phyloP scores from a whole-genome alignment of 2,888 invertebrate genomes.

The Thereva nobilitata region DNA sequence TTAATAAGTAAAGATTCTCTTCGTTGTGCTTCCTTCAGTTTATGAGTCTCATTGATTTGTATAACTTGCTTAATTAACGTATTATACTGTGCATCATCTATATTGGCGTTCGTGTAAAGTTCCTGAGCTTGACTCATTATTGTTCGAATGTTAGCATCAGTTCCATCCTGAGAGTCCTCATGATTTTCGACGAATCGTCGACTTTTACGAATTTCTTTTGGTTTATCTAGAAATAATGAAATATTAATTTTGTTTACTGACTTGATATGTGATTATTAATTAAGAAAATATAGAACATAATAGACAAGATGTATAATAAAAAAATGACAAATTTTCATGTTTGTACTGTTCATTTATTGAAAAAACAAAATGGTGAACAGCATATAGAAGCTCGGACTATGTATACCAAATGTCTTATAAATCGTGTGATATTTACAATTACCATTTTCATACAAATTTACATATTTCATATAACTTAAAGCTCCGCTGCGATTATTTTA shows the following conservation, averaged over 20 bases:
- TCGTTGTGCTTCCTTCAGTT: constrained; percentile 75
- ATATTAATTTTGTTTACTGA: background rate
- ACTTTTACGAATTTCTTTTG: constrained; percentile 25
- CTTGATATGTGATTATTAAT: background rate
- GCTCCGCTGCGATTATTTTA: too few species aligned
- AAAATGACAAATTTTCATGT: constrained; percentile 44
- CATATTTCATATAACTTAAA: too few species aligned
- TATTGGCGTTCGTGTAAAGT: constrained; percentile 72
- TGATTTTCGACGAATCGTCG: constrained; percentile 50
- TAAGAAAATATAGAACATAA: constrained; percentile 5
- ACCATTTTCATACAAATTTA: too few species aligned
- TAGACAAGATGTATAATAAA: too few species aligned
- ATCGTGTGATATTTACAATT: too few species aligned
- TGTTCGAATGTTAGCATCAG: constrained; percentile 71
- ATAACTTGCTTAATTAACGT: constrained; percentile 76
- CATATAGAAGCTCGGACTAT: too few species aligned
- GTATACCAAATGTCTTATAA: too few species aligned
- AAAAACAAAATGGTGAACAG: background rate
- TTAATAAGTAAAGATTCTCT: constrained; percentile 63
- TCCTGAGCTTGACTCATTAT: constrained; percentile 83
- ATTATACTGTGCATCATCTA: constrained; percentile 75
- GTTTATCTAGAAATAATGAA: constrained; percentile 21
- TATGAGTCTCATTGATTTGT: constrained; percentile 73
- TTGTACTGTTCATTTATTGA: constrained; percentile 41
- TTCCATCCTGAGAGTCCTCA: constrained; percentile 62